Evolutionary conservation across 2,888 invertebrate species (phyloP).

Genomic region (Synanthedon myopaeformis): DNA sequence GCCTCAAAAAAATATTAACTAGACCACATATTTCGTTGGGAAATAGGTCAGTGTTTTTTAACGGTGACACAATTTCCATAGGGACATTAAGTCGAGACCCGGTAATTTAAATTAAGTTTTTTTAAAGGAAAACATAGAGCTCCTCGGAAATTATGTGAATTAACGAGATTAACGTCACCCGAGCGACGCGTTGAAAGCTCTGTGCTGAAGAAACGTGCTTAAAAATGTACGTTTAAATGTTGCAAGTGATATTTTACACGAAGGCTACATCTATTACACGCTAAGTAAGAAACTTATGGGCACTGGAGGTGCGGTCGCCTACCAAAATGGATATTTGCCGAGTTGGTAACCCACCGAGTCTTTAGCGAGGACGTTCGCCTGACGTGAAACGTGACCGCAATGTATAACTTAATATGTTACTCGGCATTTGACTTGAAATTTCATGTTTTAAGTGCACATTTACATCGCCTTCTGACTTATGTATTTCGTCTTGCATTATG

Average conservation of each 20-base stretch:
- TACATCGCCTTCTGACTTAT: too few species aligned
- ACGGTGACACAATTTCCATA: background rate
- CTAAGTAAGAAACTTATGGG: constrained; percentile 17
- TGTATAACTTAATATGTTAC: constrained; percentile 16
- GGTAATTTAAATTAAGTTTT: background rate
- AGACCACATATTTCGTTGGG: too few species aligned
- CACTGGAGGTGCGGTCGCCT: constrained; percentile 9
- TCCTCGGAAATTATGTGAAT: background rate
- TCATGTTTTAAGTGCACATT: too few species aligned
- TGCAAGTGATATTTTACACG: constrained; percentile 4
- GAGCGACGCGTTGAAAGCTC: background rate
- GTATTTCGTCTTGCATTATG: too few species aligned
- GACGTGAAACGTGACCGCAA: constrained; percentile 26
- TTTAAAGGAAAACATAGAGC: background rate
- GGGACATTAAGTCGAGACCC: background rate
- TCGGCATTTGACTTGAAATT: too few species aligned
- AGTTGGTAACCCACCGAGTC: constrained; percentile 21
- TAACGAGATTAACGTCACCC: background rate
- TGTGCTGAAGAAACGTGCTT: background rate
- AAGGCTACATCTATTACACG: constrained; percentile 11
- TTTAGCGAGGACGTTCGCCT: constrained; percentile 11
- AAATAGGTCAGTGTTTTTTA: too few species aligned
- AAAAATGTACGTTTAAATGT: background rate
- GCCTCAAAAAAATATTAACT: too few species aligned
- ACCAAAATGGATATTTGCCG: constrained; percentile 36